Evolutionary conservation across 2,113 vertebrate species (phyloP).

Genomic region (Colius striatus): DNA sequence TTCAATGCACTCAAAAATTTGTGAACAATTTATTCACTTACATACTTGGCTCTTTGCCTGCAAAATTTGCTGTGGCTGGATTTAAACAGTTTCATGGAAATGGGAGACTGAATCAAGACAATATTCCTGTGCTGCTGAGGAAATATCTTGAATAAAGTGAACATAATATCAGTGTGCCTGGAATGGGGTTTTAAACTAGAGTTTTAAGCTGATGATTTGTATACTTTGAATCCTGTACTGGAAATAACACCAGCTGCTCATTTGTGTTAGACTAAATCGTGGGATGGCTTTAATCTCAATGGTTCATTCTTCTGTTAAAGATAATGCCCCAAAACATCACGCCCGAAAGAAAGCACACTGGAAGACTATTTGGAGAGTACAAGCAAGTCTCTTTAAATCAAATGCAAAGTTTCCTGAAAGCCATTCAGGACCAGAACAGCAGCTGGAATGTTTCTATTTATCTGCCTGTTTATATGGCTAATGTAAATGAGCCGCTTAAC

Average conservation of each 20-base stretch:
- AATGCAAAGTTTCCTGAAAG: background rate
- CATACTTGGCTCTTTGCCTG: background rate
- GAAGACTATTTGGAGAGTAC: background rate
- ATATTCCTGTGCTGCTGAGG: background rate
- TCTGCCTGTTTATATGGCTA: background rate
- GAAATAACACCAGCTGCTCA: background rate
- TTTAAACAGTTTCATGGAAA: constrained; percentile 2
- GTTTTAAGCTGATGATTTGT: constrained; percentile 15
- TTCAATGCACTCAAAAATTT: background rate
- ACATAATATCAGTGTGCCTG: background rate
- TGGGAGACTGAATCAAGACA: background rate
- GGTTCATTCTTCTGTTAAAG: background rate
- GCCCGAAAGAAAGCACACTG: background rate
- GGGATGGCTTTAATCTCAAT: background rate
- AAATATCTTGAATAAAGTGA: background rate
- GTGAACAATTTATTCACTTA: background rate
- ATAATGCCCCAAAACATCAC: background rate
- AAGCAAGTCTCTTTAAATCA: background rate
- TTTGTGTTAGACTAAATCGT: background rate
- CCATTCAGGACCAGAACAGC: background rate
- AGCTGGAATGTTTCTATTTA: background rate
- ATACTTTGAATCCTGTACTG: background rate
- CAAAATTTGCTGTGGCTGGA: background rate
- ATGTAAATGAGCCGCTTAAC: background rate
- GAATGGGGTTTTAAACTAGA: background rate